These are phyloP conservation scores for Sphinx pinastri DNA, from an alignment of 2,888 invertebrate species.

Conservation along the genomic window DNA sequence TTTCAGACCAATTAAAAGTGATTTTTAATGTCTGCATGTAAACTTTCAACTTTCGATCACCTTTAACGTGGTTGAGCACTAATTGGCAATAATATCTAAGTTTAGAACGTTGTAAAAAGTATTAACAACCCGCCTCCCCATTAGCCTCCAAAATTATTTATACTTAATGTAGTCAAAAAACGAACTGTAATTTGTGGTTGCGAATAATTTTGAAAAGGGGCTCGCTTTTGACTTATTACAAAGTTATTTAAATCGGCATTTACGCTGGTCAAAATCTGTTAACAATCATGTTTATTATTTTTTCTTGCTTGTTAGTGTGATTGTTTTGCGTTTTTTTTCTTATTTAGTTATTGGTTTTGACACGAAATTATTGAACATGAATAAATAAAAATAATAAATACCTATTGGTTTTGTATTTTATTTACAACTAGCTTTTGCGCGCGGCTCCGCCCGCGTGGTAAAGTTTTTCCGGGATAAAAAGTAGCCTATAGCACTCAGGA, in stretches of 20 bases:
- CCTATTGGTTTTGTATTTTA: no score
- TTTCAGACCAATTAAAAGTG: neutral
- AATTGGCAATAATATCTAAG: neutral
- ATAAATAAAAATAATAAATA: no score
- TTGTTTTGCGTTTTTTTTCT: constrained; percentile 5
- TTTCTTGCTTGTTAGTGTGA: constrained; percentile 22
- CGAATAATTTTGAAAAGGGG: constrained; percentile 57
- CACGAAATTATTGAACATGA: neutral
- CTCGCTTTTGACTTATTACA: constrained; percentile 49
- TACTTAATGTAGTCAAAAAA: constrained; percentile 41
- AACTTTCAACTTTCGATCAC: constrained; percentile 9
- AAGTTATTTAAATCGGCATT: constrained; percentile 42
- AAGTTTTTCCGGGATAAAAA: no score
- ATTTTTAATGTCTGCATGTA: neutral
- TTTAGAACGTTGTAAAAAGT: neutral
- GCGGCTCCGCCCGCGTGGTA: no score
- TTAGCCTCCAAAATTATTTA: constrained; percentile 1
- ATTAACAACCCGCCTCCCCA: neutral
- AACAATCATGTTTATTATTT: constrained; percentile 25
- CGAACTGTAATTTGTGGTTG: constrained; percentile 55
- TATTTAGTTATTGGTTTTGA: neutral
- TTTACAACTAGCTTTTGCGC: no score
- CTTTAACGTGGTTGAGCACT: neutral
- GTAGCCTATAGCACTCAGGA: no score
- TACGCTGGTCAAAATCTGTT: constrained; percentile 24